These are phyloP conservation scores for Halichoerus grypus DNA, from an alignment of 2,113 vertebrate species.

Conservation along the genomic window DNA sequence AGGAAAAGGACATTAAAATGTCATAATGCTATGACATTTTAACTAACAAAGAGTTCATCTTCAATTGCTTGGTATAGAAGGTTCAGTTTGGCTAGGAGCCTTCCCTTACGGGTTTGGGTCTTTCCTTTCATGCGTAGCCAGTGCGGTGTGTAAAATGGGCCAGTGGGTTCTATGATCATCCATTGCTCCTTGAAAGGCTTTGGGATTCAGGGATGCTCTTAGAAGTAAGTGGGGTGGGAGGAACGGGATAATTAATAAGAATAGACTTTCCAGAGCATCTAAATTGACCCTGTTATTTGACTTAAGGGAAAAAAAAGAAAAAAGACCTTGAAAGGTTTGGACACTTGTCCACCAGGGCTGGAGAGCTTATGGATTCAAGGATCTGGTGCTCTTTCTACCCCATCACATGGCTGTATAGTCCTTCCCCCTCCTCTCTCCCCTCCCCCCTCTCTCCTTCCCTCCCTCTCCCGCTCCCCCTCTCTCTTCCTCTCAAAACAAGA, in stretches of 20 bases:
- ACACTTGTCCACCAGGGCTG: not conserved
- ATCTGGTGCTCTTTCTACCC: not conserved
- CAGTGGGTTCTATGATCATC: conserved; percentile 72
- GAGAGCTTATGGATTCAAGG: not conserved
- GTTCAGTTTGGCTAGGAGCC: not conserved
- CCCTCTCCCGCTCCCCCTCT: accelerated
- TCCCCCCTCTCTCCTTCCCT: accelerated
- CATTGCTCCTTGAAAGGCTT: conserved; percentile 75
- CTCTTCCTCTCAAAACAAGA: not conserved
- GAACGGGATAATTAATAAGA: not conserved
- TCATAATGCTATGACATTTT: not conserved
- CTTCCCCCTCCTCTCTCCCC: accelerated
- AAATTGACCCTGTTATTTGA: not conserved
- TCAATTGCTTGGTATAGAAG: conserved; percentile 41
- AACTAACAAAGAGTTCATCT: not conserved
- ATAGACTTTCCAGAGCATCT: not conserved
- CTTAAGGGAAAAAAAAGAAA: not conserved
- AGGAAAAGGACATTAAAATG: not conserved
- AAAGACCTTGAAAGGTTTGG: not conserved
- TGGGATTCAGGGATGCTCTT: conserved; percentile 62
- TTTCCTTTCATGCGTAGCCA: conserved; percentile 62
- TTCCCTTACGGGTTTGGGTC: not conserved
- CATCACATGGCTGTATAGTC: not conserved
- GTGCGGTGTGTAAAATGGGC: conserved; percentile 62
- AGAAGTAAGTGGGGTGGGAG: conserved; percentile 58